Evolutionary conservation across 1,140 invertebrate genomes (phyloP).

Genomic region (Agrilus planipennis): DNA sequence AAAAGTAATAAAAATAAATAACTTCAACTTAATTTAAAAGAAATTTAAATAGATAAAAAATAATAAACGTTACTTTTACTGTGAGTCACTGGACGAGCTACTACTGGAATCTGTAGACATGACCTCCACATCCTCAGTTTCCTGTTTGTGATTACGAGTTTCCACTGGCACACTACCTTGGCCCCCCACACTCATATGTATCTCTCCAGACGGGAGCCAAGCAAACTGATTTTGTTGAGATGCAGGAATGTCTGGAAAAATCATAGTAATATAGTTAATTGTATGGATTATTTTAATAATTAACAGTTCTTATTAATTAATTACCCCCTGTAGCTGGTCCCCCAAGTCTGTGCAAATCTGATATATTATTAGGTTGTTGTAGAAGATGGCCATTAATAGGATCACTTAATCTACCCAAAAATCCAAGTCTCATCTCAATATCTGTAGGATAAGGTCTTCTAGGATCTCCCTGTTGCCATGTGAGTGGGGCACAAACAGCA

Average conservation of each 20-base stretch:
- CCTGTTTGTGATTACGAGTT: constrained; percentile 59
- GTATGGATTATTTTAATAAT: too few species aligned
- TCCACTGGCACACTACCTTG: constrained; percentile 57
- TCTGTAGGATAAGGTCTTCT: constrained; percentile 92
- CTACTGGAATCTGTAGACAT: constrained; percentile 79
- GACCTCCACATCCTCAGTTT: constrained; percentile 72
- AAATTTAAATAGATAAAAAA: too few species aligned
- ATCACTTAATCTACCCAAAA: constrained; percentile 61
- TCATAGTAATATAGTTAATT: too few species aligned
- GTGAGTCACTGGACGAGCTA: constrained; percentile 73
- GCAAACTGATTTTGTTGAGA: constrained; percentile 74
- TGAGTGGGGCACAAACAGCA: constrained; percentile 91
- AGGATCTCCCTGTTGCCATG: constrained; percentile 92
- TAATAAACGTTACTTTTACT: constrained; percentile 35
- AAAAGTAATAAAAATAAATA: too few species aligned
- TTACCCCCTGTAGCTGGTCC: constrained; percentile 37
- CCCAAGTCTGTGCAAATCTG: constrained; percentile 47
- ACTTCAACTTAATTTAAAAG: too few species aligned
- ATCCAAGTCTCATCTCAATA: constrained; percentile 87
- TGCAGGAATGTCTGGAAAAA: constrained; percentile 51
- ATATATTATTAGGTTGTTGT: constrained; percentile 35
- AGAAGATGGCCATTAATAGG: constrained; percentile 51
- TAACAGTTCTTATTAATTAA: constrained; percentile 1
- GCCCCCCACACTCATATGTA: constrained; percentile 63
- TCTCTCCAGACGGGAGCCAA: constrained; percentile 78